Evolutionary conservation across 1,140 invertebrate species (phyloP).

Genomic region (Leptonema lineaticorne): DNA sequence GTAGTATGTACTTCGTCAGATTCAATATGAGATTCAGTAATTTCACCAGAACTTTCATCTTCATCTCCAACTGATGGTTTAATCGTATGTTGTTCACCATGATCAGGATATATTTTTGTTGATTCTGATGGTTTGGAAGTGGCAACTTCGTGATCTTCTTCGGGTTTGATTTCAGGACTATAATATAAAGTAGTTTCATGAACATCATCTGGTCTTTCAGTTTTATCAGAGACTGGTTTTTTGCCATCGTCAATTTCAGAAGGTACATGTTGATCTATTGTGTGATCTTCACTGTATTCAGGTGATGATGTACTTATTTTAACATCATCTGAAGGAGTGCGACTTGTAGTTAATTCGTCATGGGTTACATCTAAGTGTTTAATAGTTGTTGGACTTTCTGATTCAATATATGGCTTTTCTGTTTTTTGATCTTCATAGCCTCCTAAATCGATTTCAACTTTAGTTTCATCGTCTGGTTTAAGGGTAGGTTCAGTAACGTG

Average conservation of each 20-base stretch:
- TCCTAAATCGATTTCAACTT: no score
- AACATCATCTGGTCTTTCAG: constrained; percentile 15
- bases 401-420: constrained; percentile 6
- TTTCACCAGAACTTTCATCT: not conserved
- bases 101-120: not conserved
- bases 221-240: constrained; percentile 6
- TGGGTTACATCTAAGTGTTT: not conserved
- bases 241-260: constrained; percentile 23
- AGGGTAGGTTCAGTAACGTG: not conserved
- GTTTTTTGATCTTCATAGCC: constrained; percentile 17
- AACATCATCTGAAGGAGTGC: not conserved
- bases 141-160: constrained; percentile 25
- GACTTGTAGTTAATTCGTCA: not conserved
- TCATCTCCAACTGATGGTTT: constrained; percentile 15
- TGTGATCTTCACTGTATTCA: constrained; percentile 19
- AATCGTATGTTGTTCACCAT: constrained; percentile 36
- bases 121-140: constrained; percentile 24
- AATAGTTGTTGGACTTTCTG: not conserved
- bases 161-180: no score
- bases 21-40: not conserved
- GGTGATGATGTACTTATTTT: not conserved
- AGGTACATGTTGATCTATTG: constrained; percentile 5
- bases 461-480: constrained; percentile 6
- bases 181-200: not conserved
- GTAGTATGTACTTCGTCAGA: not conserved